Conservation (phyloP, 2,797 vertebrate genomes). For the Poecilia velifera region DNA sequence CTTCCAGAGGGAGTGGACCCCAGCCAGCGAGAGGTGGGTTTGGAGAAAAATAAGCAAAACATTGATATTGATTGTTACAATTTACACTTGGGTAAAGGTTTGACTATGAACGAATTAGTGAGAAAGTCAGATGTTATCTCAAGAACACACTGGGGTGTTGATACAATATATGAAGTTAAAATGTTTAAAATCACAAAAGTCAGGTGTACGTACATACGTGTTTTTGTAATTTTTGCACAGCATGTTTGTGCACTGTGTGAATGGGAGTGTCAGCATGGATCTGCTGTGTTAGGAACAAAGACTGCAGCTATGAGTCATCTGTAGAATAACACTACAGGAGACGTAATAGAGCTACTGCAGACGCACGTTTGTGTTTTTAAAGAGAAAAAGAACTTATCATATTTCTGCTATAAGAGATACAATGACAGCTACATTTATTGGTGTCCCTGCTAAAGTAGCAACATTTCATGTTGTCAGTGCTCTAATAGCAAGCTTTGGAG, state of each 20-base stretch:
- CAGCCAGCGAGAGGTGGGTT: conserved; percentile 83
- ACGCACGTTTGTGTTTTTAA: background rate
- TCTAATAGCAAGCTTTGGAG: background rate
- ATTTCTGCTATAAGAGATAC: background rate
- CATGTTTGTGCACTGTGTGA: background rate
- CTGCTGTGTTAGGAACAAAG: background rate
- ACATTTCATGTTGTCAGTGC: background rate
- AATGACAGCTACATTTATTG: background rate
- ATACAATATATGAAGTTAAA: background rate
- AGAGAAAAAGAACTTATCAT: background rate
- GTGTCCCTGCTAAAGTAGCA: background rate
- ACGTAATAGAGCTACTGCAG: background rate
- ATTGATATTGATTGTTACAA: background rate
- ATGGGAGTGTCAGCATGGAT: too few relatives aligned
- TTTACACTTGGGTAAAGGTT: background rate
- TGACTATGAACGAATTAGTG: background rate
- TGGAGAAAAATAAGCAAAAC: background rate
- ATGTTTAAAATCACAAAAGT: background rate
- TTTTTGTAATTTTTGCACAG: background rate
- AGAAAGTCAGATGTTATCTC: background rate
- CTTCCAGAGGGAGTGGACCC: conserved; percentile 86
- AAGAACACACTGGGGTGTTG: background rate
- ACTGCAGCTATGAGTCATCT: background rate
- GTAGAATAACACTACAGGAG: background rate
- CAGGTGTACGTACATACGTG: background rate